A percentile compares a stretch with the other conserved stretches of the same genome.
Evolutionary conservation across 2,797 vertebrate species (phyloP).

Genomic region (Scleropages formosus): DNA sequence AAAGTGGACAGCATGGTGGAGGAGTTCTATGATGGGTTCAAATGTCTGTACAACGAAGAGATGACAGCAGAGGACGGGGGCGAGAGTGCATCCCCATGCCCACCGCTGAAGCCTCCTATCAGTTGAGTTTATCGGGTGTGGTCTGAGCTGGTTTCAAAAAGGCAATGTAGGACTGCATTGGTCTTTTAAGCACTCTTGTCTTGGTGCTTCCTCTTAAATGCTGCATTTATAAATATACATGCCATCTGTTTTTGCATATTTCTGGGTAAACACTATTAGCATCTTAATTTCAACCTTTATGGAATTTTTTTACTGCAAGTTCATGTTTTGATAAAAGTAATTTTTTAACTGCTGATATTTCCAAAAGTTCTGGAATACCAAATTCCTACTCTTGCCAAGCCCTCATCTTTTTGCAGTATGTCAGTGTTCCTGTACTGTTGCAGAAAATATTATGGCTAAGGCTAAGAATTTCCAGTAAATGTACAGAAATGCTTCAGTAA

Average conservation of each 20-base stretch:
- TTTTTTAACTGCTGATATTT: too few species aligned
- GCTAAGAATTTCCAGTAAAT: too few species aligned
- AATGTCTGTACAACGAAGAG: slow-evolving; percentile 60
- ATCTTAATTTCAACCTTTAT: not conserved
- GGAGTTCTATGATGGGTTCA: slow-evolving; percentile 68
- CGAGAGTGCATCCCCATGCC: slow-evolving; percentile 47
- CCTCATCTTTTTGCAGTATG: too few species aligned
- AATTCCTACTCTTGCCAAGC: too few species aligned
- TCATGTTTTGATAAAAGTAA: too few species aligned
- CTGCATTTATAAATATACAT: slow-evolving; percentile 4
- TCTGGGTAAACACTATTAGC: not conserved
- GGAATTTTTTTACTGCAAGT: too few species aligned
- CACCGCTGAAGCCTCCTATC: slow-evolving; percentile 58
- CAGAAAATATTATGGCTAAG: too few species aligned
- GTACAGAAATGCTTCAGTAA: too few species aligned
- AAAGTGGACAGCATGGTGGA: slow-evolving; percentile 35
- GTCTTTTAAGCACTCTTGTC: not conserved
- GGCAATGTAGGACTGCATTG: not conserved
- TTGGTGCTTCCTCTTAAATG: not conserved
- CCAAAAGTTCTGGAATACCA: too few species aligned
- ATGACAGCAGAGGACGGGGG: slow-evolving; percentile 18
- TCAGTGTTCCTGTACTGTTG: too few species aligned
- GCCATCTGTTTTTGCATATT: not conserved
- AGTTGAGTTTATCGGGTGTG: slow-evolving; percentile 40
- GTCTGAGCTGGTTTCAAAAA: not conserved